These are phyloP conservation scores for Myoxocephalus aenaeus DNA, from an alignment of 2,797 vertebrate genomes.

Conservation along the genomic window DNA sequence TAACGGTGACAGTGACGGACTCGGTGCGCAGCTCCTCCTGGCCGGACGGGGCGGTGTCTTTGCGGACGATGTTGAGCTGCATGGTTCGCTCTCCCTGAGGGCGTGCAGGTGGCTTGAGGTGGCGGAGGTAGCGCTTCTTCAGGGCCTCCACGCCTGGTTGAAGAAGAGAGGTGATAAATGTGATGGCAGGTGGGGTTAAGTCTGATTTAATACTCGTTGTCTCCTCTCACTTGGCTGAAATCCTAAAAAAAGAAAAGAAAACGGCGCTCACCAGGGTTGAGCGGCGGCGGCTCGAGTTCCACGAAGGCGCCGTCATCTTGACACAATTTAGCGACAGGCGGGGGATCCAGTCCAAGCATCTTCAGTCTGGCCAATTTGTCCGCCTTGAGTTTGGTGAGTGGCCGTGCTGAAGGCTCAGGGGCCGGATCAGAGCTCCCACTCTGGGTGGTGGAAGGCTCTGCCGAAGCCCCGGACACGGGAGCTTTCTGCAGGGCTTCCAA, in stretches of 20 bases:
- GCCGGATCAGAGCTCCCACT: neutral
- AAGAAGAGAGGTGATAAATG: neutral
- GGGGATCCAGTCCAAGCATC: slow-evolving; percentile 91
- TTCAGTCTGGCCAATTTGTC: slow-evolving; percentile 89
- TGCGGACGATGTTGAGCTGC: slow-evolving; percentile 89
- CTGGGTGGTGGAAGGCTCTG: slow-evolving; percentile 8
- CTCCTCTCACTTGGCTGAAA: neutral
- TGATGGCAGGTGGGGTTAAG: neutral
- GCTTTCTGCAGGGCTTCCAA: slow-evolving; percentile 23
- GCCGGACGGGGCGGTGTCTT: slow-evolving; percentile 88
- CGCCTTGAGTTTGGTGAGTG: slow-evolving; percentile 77
- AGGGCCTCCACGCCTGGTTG: slow-evolving; percentile 90
- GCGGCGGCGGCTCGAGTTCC: slow-evolving; percentile 87
- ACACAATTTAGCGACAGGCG: slow-evolving; percentile 87
- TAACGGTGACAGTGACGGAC: slow-evolving; percentile 86
- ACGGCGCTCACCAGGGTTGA: slow-evolving; percentile 84
- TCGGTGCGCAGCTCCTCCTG: slow-evolving; percentile 88
- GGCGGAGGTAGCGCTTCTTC: slow-evolving; percentile 93
- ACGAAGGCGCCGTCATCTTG: slow-evolving; percentile 89
- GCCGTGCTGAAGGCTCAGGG: slow-evolving; percentile 24
- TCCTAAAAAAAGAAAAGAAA: neutral
- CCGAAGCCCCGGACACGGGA: neutral
- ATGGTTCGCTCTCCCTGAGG: slow-evolving; percentile 81
- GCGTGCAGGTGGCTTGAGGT: slow-evolving; percentile 77
- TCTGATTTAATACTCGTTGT: neutral